Evolutionary conservation across 1,140 invertebrate genomes (phyloP).

Genomic region (Holotrichia oblita): DNA sequence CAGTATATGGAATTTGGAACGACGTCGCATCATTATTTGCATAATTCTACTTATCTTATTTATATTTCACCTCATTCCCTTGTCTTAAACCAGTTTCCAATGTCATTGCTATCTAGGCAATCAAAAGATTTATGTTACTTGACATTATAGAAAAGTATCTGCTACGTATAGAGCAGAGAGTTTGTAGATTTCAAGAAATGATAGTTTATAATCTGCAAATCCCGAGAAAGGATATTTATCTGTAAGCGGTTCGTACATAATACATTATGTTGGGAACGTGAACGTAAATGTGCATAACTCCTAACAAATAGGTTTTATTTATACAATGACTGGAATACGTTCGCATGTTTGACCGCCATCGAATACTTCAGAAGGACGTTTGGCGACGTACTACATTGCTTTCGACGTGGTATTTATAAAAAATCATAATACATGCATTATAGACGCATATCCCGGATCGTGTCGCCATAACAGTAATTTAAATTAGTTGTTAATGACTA

Average conservation of each 20-base stretch:
- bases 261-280: background rate
- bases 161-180: background rate
- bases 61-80: background rate
- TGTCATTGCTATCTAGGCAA: background rate
- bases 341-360: background rate
- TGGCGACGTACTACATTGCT: background rate
- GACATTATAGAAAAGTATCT: background rate
- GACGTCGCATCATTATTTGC: background rate
- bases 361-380: constrained; percentile 8
- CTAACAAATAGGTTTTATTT: constrained; percentile 14
- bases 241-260: background rate
- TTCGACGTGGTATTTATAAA: background rate
- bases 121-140: background rate
- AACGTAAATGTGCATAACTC: constrained; percentile 2
- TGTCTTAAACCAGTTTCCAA: constrained; percentile 11
- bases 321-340: background rate
- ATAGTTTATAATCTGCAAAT: background rate
- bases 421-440: background rate
- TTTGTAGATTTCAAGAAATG: background rate
- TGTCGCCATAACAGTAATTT: background rate
- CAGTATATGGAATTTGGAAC: background rate
- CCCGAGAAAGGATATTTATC: background rate
- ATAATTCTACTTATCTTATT: background rate
- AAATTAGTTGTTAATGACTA: background rate
- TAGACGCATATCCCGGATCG: background rate